These are phyloP conservation scores for Diorhabda sublineata DNA, from an alignment of 1,140 invertebrate species.

Conservation along the genomic window DNA sequence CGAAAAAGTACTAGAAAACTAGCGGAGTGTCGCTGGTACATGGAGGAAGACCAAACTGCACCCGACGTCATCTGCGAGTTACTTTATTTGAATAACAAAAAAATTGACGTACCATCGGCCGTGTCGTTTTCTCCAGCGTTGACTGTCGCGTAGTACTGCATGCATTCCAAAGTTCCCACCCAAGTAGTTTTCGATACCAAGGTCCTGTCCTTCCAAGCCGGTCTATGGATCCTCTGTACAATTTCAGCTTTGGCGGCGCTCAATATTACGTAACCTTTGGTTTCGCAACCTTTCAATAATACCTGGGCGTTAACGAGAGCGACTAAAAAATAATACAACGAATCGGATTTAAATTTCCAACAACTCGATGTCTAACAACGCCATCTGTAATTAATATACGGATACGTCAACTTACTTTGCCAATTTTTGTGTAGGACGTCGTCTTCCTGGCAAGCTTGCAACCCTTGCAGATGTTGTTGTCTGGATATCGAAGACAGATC, in stretches of 20 bases:
- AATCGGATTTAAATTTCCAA: no score
- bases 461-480: conserved; percentile 75
- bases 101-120: conserved; percentile 42
- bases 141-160: conserved; percentile 99
- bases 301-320: conserved; percentile 95
- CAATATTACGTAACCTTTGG: conserved; percentile 92
- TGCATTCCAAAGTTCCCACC: conserved; percentile 91
- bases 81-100: background rate
- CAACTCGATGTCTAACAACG: no score
- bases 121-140: conserved; percentile 69
- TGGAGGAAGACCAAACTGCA: no score
- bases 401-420: conserved; percentile 64
- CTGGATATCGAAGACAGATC: conserved; percentile 72
- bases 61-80: no score
- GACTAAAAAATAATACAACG: conserved; percentile 56
- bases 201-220: conserved; percentile 85
- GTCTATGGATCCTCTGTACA: conserved; percentile 82
- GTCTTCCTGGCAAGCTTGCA: conserved; percentile 81
- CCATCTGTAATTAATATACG: no score
- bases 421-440: conserved; percentile 90
- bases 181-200: conserved; percentile 92
- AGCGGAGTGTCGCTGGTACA: no score
- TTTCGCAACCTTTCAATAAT: conserved; percentile 91
- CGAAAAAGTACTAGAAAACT: no score
- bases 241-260: conserved; percentile 95